Conservation (phyloP, 2,113 vertebrate genomes). For the Ursus arctos region DNA sequence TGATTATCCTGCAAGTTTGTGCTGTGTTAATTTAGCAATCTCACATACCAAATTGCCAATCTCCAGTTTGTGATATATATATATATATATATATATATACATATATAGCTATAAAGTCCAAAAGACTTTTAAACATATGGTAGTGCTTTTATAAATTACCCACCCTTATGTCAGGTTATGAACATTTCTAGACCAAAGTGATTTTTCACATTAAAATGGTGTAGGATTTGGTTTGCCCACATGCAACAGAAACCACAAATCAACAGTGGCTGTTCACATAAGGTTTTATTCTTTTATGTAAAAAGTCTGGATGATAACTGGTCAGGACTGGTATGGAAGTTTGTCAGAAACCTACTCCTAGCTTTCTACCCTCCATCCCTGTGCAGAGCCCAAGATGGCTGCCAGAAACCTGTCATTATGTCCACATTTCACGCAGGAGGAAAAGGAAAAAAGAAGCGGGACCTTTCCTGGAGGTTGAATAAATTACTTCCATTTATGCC, state of each 20-base stretch:
- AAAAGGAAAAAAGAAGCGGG: background rate
- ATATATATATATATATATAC: background rate
- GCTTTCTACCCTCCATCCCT: background rate
- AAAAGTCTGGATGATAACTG: background rate
- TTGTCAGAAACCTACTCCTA: background rate
- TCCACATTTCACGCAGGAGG: background rate
- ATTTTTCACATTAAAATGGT: constrained; percentile 69
- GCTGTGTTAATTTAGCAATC: constrained; percentile 57
- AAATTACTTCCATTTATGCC: background rate
- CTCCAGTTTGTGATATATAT: constrained; percentile 21
- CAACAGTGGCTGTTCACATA: constrained; percentile 54
- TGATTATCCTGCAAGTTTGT: constrained; percentile 43
- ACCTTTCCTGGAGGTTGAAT: background rate
- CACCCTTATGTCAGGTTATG: constrained; percentile 62
- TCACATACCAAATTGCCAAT: constrained; percentile 53
- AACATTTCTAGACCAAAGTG: constrained; percentile 60
- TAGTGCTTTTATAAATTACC: constrained; percentile 61
- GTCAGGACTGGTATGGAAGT: background rate
- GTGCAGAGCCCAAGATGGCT: background rate
- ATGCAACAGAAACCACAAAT: constrained; percentile 26
- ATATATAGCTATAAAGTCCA: background rate
- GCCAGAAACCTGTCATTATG: background rate
- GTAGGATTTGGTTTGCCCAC: constrained; percentile 46
- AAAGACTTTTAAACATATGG: constrained; percentile 62
- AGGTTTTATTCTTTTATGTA: constrained; percentile 49